phyloP scores from a whole-genome alignment of 2,888 invertebrate genomes.

The Alsophila aescularia region DNA sequence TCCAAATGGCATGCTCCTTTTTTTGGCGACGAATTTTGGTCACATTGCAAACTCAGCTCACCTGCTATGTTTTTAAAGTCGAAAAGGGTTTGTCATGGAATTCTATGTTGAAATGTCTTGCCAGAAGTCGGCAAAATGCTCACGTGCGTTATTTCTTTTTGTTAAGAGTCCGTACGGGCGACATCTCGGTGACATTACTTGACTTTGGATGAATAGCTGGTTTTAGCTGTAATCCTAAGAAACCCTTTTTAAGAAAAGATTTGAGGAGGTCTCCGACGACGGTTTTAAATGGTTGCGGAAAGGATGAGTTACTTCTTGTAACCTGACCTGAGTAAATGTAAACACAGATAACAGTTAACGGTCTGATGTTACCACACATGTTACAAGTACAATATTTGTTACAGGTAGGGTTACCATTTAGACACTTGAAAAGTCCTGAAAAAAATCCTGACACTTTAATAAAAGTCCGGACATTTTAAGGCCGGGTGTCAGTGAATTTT shows the following conservation, averaged over 20 bases:
- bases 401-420: no score
- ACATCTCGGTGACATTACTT: conserved; percentile 53
- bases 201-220: conserved; percentile 45
- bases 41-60: conserved; percentile 43
- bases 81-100: conserved; percentile 34
- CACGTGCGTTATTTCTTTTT: conserved; percentile 68
- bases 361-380: conserved; percentile 2
- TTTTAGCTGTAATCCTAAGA: conserved; percentile 14
- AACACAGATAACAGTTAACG: conserved; percentile 1
- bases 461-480: no score
- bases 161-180: conserved; percentile 50
- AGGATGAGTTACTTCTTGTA: neutral
- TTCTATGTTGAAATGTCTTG: conserved; percentile 54
- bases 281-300: neutral
- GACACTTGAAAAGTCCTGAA: no score
- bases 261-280: neutral
- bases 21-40: conserved; percentile 38
- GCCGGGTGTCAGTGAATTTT: no score
- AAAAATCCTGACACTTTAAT: no score
- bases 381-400: neutral
- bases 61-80: conserved; percentile 39
- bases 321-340: neutral
- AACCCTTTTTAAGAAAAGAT: conserved; percentile 24
- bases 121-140: conserved; percentile 56
- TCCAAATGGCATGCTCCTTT: conserved; percentile 58